Base-by-base conservation (phyloP, 2,888 invertebrate genomes). In the Chrysopilus asiliformis region DNA sequence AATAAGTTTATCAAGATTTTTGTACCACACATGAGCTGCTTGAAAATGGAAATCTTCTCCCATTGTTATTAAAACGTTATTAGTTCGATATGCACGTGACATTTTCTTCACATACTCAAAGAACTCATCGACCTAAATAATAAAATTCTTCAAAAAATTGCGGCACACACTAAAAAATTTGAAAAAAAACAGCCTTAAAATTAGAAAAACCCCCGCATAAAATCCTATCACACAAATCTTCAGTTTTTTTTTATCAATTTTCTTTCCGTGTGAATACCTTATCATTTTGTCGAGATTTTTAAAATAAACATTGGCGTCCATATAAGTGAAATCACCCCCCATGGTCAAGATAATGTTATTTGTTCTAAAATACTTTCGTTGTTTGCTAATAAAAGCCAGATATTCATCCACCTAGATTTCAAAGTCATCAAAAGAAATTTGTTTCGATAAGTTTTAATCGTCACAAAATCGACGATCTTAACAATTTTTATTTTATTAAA, bases 391-490 rank as follows among this genome's bases (percentile, higher is more conserved):
- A 51, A 70, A 76, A 7, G 63, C 53, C 44, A 76, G 50, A 53
- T 79, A 79, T 1, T 68, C 66, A 42, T 62, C 60, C 1, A 69
- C 66, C 70, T 71, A 34, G 2, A 8, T 10, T 22, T n/a, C n/a
- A n/a, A n/a, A n/a, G n/a, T n/a, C n/a, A n/a, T n/a, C n/a, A n/a
- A n/a, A n/a, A n/a, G n/a, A n/a, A n/a, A n/a, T n/a, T n/a, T n/a
- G n/a, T n/a, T n/a, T n/a, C n/a, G n/a, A n/a, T n/a, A n/a, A n/a
- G n/a, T n/a, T n/a, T n/a, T n/a, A n/a, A n/a, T n/a, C n/a, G n/a
- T n/a, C n/a, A n/a, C n/a, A n/a, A 93, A 93, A 62, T 93, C 91
- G 18, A 80, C 81, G 1, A 91, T 91, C 90, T 91, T 91, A 0
- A 90, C 85, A 38, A 91, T 57, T 36, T 85, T 71, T 0, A 87